Evolutionary conservation across 2,888 invertebrate species (phyloP).

Genomic region (Polymixis flavicincta): DNA sequence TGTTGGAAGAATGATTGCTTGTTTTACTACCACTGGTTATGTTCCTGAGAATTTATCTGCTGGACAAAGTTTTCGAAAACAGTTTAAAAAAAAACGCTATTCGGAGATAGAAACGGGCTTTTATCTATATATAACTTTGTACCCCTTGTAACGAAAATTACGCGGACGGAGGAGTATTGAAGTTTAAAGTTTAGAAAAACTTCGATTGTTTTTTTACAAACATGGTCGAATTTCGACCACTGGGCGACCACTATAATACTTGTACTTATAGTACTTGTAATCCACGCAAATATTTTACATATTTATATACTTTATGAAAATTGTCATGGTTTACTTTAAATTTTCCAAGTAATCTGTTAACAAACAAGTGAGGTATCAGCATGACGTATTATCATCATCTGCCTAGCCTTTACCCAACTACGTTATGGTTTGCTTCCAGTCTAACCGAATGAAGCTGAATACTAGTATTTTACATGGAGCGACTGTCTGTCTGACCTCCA

Average conservation of each 20-base stretch:
- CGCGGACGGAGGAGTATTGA: too few species aligned
- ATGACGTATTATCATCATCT: neutral
- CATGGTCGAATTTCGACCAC: too few species aligned
- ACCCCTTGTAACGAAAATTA: neutral
- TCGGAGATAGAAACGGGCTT: neutral
- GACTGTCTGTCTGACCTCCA: too few species aligned
- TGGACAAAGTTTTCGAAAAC: neutral
- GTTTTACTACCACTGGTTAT: neutral
- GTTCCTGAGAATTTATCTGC: neutral
- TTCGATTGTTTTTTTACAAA: too few species aligned
- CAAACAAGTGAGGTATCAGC: too few species aligned
- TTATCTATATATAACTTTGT: too few species aligned
- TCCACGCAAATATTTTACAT: neutral
- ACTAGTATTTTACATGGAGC: too few species aligned
- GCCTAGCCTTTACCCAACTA: too few species aligned
- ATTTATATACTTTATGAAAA: neutral
- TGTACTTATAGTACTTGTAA: neutral
- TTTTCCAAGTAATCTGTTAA: neutral
- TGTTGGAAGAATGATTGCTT: neutral
- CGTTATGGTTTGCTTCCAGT: too few species aligned
- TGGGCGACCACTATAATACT: too few species aligned
- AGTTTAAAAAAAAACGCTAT: neutral
- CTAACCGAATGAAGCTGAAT: too few species aligned
- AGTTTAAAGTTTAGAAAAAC: too few species aligned
- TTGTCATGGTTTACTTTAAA: neutral